These are phyloP conservation scores for Ips typographus DNA, from an alignment of 1,140 invertebrate genomes.

Conservation along the genomic window DNA sequence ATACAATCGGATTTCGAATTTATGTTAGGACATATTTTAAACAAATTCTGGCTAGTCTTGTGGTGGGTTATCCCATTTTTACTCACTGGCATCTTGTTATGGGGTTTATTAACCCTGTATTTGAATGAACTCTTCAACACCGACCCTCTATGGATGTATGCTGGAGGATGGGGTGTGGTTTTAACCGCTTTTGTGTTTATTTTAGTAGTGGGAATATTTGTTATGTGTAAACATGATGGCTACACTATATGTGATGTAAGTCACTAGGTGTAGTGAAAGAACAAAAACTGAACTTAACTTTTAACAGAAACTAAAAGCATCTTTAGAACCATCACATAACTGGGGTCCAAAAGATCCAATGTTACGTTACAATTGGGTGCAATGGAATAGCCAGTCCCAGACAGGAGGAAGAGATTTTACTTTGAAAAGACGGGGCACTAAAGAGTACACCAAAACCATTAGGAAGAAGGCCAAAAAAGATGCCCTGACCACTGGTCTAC, in stretches of 20 bases:
- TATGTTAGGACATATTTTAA: constrained; percentile 55
- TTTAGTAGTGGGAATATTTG: constrained; percentile 51
- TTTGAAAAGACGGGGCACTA: constrained; percentile 59
- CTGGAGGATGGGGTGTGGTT: constrained; percentile 53
- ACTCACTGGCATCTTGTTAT: constrained; percentile 51
- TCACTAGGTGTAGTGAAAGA: not conserved
- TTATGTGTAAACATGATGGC: constrained; percentile 45
- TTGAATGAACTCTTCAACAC: constrained; percentile 33
- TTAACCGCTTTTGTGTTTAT: constrained; percentile 51
- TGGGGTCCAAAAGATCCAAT: constrained; percentile 66
- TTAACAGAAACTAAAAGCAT: constrained; percentile 59
- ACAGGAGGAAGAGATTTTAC: constrained; percentile 60
- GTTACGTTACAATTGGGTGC: constrained; percentile 61
- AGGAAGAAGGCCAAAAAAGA: constrained; percentile 49
- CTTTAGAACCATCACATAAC: constrained; percentile 60
- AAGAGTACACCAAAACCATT: constrained; percentile 62
- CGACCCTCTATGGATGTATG: constrained; percentile 53
- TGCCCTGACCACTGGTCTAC: constrained; percentile 16
- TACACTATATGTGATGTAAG: constrained; percentile 49
- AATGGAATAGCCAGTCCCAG: constrained; percentile 52
- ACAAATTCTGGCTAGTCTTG: constrained; percentile 53
- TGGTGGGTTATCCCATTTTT: constrained; percentile 55
- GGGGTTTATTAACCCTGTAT: constrained; percentile 50
- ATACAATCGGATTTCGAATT: constrained; percentile 59
- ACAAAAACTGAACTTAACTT: not conserved